Base-by-base conservation (phyloP, 1,140 invertebrate species). In the Orius insidiosus region DNA sequence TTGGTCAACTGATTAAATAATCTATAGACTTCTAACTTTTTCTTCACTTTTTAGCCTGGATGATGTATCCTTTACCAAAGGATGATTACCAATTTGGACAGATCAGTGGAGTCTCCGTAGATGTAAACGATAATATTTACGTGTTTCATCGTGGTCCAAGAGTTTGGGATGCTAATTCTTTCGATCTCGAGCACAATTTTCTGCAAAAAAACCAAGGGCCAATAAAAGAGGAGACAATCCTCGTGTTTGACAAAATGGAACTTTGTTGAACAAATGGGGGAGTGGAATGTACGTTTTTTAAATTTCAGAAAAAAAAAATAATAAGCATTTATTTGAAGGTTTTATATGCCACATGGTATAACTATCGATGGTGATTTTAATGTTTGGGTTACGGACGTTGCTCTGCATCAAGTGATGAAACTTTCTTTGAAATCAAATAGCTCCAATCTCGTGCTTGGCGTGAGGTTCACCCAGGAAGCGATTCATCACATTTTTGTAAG, bases 301-400 rank as follows among this genome's bases (percentile, higher is more conserved):
- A 37, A 19, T 11, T 41, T 24, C 6, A 31, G 15, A 37, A 38
- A n/a, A n/a, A n/a, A n/a, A n/a, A n/a, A n/a, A n/a, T n/a, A n/a
- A n/a, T n/a, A n/a, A 39, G 24, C 24, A 4, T 24, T 24, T 4
- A 24, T 24, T 36, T 36, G 3, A 4, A 86, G 82, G 45, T 96
- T 95, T 67, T 93, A 83, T 59, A 67, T 97, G 60, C 93, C 92
- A 0, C 93, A 97, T 65, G 90, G 90, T 7, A 71, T 97, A 18
- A 87, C 84, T 32, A 72, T 94, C 14, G 90, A 95, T 60, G 60
- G 64, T 10, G 60, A 75, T 31, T 76, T 80, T 39, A 92, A 93
- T 66, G 73, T 87, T 34, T 90, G 83, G 81, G 58, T 92, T 10
- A 97, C 93, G 0, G 93, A 97, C 67, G 81, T 88, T 1, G 93